Base-by-base conservation (phyloP, 2,113 vertebrate species). In the Callionymus lyra region DNA sequence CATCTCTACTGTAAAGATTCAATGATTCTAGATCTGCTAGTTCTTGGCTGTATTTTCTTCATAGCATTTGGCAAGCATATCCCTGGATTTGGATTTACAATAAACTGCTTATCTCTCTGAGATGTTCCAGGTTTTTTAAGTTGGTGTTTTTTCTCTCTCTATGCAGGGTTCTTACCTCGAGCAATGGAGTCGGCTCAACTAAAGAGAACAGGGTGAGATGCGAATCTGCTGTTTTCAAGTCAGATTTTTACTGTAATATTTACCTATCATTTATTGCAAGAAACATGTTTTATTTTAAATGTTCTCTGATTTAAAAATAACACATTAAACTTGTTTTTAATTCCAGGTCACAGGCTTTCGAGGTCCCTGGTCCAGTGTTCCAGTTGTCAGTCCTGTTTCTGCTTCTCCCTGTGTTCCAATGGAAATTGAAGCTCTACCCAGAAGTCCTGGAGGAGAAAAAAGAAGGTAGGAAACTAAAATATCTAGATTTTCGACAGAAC, bases 351-450 rank as follows among this genome's bases (percentile, higher is more conserved):
- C 63, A 27, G 6, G 31, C 16, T 17, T 49, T 65, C 41, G 63
- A 63, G 70, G 81, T 50, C 72, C 21, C 18, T 41, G 82, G 85
- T 84, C 60, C 38, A 39, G 49, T 27, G 37, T 77, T 18, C 66
- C 56, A 47, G 53, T 86, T 63, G 72, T 81, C 77, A 53, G 50
- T 65, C 56, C 44, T 42, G 57, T 47, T 0, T 46, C 84, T 50
- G 69, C 86, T 32, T 71, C 87, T 49, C 78, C 76, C 3, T 84
- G 87, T 14, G 63, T 82, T 48, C 79, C 88, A 2, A 77, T 93
- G 61, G 90, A 96, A 70, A 89, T 90, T 44, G 88, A 92, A 69
- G 84, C 88, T 63, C 80, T 94, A 36, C 87, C 89, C 39, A 79
- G 81, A 49, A 93, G 84, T 68, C 88, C 92, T 6, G 88, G 86